Evolutionary conservation across 2,888 invertebrate genomes (phyloP), one percentile per base, ranked within the genome.

Genomic region (Stenotaenia linearis): DNA sequence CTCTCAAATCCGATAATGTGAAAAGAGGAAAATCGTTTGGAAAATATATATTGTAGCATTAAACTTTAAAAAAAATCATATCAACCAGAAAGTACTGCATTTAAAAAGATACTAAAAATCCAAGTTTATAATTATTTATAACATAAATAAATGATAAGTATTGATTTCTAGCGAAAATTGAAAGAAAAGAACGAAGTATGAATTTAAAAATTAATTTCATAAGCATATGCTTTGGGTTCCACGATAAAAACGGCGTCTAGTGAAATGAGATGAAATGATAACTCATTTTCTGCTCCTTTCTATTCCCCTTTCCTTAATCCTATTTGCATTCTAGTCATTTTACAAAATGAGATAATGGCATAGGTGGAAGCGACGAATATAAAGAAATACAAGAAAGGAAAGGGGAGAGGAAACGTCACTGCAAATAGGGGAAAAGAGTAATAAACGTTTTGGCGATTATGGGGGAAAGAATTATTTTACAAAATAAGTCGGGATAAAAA

Each of bases 241-340:
- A 61, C 61, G 61, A 7, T 23, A 23, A 61, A 61, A 61, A 61
- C 9, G 61, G 61, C 21, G 23, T 5, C 2, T 25, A 61, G 61
- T 61, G 61, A 61, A 61, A 61, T 61, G 61, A 61, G 61, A 61
- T 61, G 61, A 61, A 61, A 61, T 61, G 61, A 61, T 61, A 61
- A 61, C 61, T 61, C 61, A 61, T 61, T 61, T 25, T 61, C 61
- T 23, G 61, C 9, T 61, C 15, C 61, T 61, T 61, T 15, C 23
- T 61, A 25, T 61, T 61, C 25, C 61, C 61, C 61, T 61, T 61
- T 61, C 61, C 61, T 56, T 61, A 61, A 61, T 61, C 61, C 61
- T 61, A 61, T 61, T 61, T 61, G 23, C 61, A 61, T 61, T 61
- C 61, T 25, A 61, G 61, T 61, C 61, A 15, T 61, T 61, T 61